These are phyloP conservation scores for Ichneumoninae sp. DNA, from an alignment of 2,888 invertebrate species.

Conservation along the genomic window DNA sequence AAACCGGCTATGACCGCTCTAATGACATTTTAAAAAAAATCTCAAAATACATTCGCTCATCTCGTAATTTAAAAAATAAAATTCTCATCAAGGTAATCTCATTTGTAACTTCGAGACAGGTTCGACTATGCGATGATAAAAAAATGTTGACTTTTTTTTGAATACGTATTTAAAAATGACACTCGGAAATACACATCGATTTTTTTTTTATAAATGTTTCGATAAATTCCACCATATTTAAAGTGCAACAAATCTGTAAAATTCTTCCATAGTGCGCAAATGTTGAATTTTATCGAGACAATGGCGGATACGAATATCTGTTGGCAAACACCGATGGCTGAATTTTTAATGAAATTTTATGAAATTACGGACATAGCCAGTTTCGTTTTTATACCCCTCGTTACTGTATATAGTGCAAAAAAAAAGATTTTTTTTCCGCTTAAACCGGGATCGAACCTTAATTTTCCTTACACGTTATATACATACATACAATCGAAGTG, in stretches of 20 bases:
- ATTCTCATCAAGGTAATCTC: neutral
- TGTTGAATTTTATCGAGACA: neutral
- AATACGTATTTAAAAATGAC: slow-evolving; percentile 11
- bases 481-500: slow-evolving; percentile 47
- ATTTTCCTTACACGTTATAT: slow-evolving; percentile 45
- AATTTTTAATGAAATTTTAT: neutral
- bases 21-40: neutral
- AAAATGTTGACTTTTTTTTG: neutral
- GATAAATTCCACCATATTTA: neutral
- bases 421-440: slow-evolving; percentile 4
- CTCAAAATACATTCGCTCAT: neutral
- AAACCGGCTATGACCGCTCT: neutral
- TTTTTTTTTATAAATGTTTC: neutral
- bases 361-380: neutral
- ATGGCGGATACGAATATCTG: neutral
- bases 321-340: neutral
- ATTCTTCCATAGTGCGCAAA: neutral
- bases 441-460: slow-evolving; percentile 26
- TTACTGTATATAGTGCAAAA: slow-evolving; percentile 3
- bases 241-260: neutral
- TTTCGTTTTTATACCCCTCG: slow-evolving; percentile 6
- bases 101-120: neutral
- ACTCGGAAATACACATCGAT: slow-evolving; percentile 4
- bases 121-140: neutral
- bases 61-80: neutral